Percentiles rank a stretch among this genome's conserved stretches.
Conservation (phyloP, 2,113 vertebrate species). For the Podarcis cretensis region DNA sequence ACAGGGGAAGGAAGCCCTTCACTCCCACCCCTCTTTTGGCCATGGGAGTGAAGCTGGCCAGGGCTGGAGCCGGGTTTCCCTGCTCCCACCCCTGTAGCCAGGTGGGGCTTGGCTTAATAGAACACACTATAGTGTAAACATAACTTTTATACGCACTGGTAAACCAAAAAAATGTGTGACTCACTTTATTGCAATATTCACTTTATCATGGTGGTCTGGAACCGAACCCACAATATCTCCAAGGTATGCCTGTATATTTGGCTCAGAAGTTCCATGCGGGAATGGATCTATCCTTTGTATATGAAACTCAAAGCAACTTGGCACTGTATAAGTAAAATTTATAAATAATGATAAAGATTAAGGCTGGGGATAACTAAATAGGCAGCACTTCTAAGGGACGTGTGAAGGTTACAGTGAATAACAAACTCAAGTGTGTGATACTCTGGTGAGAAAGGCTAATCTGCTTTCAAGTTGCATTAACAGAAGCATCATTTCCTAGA, state of each 20-base stretch:
- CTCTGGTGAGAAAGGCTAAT: conserved; percentile 9
- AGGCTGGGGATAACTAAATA: neutral
- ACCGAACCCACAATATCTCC: too few relatives aligned
- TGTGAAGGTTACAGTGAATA: conserved; percentile 8
- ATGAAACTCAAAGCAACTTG: neutral
- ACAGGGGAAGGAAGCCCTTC: neutral
- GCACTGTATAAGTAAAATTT: neutral
- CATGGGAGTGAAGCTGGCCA: too few relatives aligned
- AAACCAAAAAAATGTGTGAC: too few relatives aligned
- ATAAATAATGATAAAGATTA: neutral
- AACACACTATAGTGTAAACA: too few relatives aligned
- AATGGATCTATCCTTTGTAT: neutral
- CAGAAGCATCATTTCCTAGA: neutral
- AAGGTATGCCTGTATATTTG: neutral
- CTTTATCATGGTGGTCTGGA: too few relatives aligned
- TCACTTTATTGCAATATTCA: too few relatives aligned
- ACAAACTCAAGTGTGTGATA: neutral
- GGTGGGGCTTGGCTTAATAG: too few relatives aligned
- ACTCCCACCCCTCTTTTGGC: too few relatives aligned
- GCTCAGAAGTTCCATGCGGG: neutral
- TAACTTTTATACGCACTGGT: too few relatives aligned
- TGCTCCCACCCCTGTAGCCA: neutral
- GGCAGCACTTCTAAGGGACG: neutral
- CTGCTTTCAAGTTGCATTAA: conserved; percentile 21
- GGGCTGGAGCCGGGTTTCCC: neutral